Evolutionary conservation across 2,888 invertebrate genomes (phyloP).

Genomic region (Cylindroiulus punctatus): DNA sequence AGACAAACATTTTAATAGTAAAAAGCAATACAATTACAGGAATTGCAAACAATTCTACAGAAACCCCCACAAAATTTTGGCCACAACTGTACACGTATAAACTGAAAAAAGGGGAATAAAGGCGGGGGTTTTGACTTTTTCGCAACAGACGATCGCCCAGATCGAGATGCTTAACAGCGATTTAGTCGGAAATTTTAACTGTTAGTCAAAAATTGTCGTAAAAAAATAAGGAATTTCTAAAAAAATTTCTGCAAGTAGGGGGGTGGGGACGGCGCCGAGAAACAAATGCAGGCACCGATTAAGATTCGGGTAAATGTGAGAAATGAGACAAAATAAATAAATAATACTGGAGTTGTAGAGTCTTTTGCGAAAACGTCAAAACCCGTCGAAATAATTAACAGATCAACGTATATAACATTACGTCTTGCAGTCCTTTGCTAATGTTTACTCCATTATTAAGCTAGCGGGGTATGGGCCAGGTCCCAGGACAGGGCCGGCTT

Average conservation of each 20-base stretch:
- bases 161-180: neutral
- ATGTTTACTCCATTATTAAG: constrained; percentile 39
- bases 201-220: neutral
- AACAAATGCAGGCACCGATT: constrained; percentile 25
- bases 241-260: neutral
- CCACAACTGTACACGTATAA: constrained; percentile 51
- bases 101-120: constrained; percentile 43
- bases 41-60: constrained; percentile 50
- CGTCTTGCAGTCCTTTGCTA: constrained; percentile 30
- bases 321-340: constrained; percentile 34
- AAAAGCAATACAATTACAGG: constrained; percentile 50
- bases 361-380: constrained; percentile 13
- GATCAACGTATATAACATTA: constrained; percentile 30
- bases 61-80: constrained; percentile 48
- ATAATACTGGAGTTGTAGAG: neutral
- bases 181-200: constrained; percentile 39
- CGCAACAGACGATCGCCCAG: neutral
- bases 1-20: constrained; percentile 52
- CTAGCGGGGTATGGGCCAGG: neutral
- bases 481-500: neutral
- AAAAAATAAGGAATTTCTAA: neutral
- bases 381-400: constrained; percentile 8
- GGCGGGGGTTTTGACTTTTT: neutral
- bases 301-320: constrained; percentile 1
- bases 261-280: neutral